Percentiles rank a stretch among this genome's conserved stretches.
These are phyloP conservation scores for Calephelis nemesis DNA, from an alignment of 1,140 invertebrate genomes.

Conservation along the genomic window DNA sequence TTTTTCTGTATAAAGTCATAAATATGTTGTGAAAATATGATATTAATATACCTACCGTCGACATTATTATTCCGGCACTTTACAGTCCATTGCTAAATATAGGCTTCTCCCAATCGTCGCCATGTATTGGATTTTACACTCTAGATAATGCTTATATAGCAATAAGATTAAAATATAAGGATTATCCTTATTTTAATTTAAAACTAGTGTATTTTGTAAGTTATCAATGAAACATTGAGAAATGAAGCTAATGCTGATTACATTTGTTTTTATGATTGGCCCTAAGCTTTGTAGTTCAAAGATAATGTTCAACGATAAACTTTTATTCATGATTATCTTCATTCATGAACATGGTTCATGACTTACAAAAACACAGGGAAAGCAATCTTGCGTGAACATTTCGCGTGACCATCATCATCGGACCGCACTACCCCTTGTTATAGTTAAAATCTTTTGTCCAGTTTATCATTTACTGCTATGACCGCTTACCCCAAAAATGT, in stretches of 20 bases:
- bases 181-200: not conserved
- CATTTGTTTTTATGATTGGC: not conserved
- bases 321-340: constrained; percentile 23
- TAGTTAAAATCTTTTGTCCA: constrained; percentile 54
- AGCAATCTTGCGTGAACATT: constrained; percentile 62
- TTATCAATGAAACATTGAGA: not conserved
- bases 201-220: not conserved
- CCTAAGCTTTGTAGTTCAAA: not conserved
- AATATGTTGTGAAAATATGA: no score
- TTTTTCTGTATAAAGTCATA: no score
- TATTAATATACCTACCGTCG: no score
- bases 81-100: no score
- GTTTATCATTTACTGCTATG: not conserved
- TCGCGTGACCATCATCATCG: constrained; percentile 58
- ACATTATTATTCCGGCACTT: no score
- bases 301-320: constrained; percentile 1
- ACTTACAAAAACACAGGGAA: constrained; percentile 50
- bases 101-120: no score
- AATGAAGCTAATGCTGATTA: constrained; percentile 4
- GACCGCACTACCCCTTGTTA: constrained; percentile 45
- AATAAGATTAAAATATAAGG: not conserved
- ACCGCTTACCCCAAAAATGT: not conserved
- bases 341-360: constrained; percentile 38
- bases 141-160: no score
- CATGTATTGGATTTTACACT: no score